Base-by-base conservation (phyloP, 2,113 vertebrate species). In the Cyrtonyx montezumae region DNA sequence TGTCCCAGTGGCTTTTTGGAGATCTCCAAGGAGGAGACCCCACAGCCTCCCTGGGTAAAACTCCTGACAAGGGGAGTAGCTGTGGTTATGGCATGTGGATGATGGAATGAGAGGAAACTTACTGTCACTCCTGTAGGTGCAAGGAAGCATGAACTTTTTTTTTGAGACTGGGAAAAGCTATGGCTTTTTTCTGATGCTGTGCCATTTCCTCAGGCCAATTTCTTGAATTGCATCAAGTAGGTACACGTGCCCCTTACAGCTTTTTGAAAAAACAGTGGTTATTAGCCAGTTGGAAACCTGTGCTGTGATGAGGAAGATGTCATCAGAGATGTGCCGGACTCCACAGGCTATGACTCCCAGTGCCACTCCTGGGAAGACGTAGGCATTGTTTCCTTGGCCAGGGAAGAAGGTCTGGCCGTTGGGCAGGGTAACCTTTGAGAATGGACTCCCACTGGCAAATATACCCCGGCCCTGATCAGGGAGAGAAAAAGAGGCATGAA, bases 311-410 rank as follows among this genome's bases (percentile, higher is more conserved):
- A 99, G 99, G 97, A 99, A 99, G 96, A 99, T 95, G 34, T 99
- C 99, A 0, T 99, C 99, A 3, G 99, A 98, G 95, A 99, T 98
- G 96, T 99, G 99, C 51, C 99, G 98, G 77, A 99, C 97, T 28
- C 99, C 97, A 0, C 99, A 98, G 25, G 99, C 97, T 1, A 98
- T 99, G 61, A 99, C 96, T 3, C 99, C 99, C 95, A 99, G 84
- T 7, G 99, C 99, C 30, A 99, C 98, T 43, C 99, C 99, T 0
- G 99, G 99, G 90, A 99, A 99, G 71, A 99, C 98, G 1, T 99
- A 99, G 73, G 99, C 98, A 0, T 99, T 99, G 98, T 99, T 99
- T 77, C 99, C 99, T 94, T 99, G 99, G 14, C 99, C 99, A 3
- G 99, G 99, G 96, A 97, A 98, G 97, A 99, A 99, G 87, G 97